A percentile compares a stretch with the other conserved stretches of the same genome.
phyloP scores from a whole-genome alignment of 2,888 invertebrate genomes.

The Adelognathus sp. region DNA sequence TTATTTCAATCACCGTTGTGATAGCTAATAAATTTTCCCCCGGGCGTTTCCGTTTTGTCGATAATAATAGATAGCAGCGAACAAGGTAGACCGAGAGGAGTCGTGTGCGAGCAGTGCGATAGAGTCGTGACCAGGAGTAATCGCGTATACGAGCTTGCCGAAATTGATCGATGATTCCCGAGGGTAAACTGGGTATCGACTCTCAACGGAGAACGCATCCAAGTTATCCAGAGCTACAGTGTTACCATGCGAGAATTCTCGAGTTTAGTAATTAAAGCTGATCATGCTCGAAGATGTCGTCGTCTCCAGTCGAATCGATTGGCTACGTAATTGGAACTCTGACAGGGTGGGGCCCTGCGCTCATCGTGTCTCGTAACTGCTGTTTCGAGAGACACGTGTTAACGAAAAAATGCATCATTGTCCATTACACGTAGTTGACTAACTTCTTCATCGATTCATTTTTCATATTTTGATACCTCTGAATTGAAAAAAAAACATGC shows the following conservation, averaged over 20 bases:
- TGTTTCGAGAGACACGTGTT: neutral
- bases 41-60: slow-evolving; percentile 2
- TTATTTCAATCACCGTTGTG: neutral
- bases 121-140: slow-evolving; percentile 8
- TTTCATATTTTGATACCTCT: neutral
- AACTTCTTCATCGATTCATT: neutral
- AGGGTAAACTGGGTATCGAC: slow-evolving; percentile 42
- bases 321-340: slow-evolving; percentile 64
- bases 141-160: slow-evolving; percentile 24
- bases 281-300: slow-evolving; percentile 73
- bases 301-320: slow-evolving; percentile 70
- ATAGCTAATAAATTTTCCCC: slow-evolving; percentile 10
- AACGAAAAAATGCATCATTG: neutral
- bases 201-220: slow-evolving; percentile 7
- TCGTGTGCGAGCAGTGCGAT: neutral
- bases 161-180: slow-evolving; percentile 57
- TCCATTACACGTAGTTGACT: neutral
- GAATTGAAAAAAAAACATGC: neutral
- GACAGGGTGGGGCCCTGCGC: slow-evolving; percentile 9
- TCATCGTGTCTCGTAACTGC: neutral
- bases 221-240: slow-evolving; percentile 27
- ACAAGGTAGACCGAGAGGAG: neutral
- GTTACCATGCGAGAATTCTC: slow-evolving; percentile 53
- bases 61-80: slow-evolving; percentile 23
- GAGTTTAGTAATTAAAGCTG: slow-evolving; percentile 67